These are phyloP conservation scores for Exaiptasia diaphana DNA, from an alignment of 64 coral and sea anemone species.

Conservation along the genomic window DNA sequence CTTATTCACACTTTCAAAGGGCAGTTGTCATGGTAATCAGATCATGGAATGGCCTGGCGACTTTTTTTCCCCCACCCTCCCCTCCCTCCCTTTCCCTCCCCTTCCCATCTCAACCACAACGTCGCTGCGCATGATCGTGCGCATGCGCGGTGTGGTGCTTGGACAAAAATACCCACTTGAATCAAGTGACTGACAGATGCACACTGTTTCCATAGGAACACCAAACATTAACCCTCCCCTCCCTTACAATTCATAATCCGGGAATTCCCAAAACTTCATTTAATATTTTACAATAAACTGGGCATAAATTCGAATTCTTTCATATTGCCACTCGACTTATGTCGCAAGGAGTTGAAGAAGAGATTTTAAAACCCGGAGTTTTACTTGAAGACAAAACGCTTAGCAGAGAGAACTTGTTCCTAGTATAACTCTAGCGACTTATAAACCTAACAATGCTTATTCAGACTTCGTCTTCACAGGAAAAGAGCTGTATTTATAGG, in stretches of 20 bases:
- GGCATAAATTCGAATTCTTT: too few relatives aligned
- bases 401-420: too few relatives aligned
- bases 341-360: too few relatives aligned
- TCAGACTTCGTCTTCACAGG: too few relatives aligned
- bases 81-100: background rate
- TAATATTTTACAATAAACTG: too few relatives aligned
- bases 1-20: slow-evolving; percentile 99
- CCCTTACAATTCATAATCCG: background rate
- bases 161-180: slow-evolving; percentile 23
- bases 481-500: too few relatives aligned
- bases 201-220: slow-evolving; percentile 17
- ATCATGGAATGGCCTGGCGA: slow-evolving; percentile 30
- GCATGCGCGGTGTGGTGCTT: background rate
- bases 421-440: too few relatives aligned
- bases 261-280: slow-evolving; percentile 1
- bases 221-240: background rate
- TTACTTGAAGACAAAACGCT: too few relatives aligned
- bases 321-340: too few relatives aligned
- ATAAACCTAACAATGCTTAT: too few relatives aligned
- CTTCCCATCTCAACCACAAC: background rate
- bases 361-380: too few relatives aligned
- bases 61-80: background rate
- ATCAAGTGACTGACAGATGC: slow-evolving; percentile 21
- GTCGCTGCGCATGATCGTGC: background rate
- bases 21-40: slow-evolving; percentile 59